Base-by-base conservation (phyloP, 2,888 invertebrate genomes). In the Ferdinandea cuprea region DNA sequence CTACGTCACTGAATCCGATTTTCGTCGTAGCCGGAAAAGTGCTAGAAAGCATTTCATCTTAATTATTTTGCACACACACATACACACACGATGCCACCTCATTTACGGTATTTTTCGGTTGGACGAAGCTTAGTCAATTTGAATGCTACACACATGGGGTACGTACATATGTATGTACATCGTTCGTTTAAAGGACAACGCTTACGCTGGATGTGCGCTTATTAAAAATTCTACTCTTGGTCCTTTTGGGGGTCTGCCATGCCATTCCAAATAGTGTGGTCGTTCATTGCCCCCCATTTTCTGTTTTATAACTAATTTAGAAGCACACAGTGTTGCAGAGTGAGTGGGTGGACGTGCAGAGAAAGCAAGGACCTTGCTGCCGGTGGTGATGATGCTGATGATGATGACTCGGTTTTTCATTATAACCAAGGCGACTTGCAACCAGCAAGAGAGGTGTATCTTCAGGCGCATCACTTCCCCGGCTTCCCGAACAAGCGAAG, bases 1-100 rank as follows among this genome's bases (percentile, higher is more conserved):
- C 71, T 59, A 61, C 48, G 42, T 68, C 66, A 68, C 83, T 61
- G 72, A 78, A 77, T 77, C 77, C 71, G 81, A 81, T 77, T 71
- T 81, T 81, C 71, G 37, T 58, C 50, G n/a, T n/a, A n/a, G n/a
- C 78, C 61, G 61, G 48, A 72, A 83, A 83, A 83, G 61, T 78
- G 77, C 83, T 72, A 56, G 61, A 72, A 68, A 83, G 78, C 83
- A 83, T 80, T 80, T 80, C 50, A 48, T 78, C 72, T 68, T 83
- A 83, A 78, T 83, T 83, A 83, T 83, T 83, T 78, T 68, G 56
- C 68, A 32, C 42, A 63, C 30, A 54, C 46, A 30, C 7, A 11
- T 30, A 30, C 19, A 15, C 30, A 15, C 42, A 25, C 25, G 5
- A 25, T 25, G n/a, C 19, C 3, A 11, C 15, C 6, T 19, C 28